Percentiles rank a stretch among this genome's conserved stretches.
These are phyloP conservation scores for Sinodicranocentrus sp. DNA, from an alignment of 2,888 invertebrate genomes.

Conservation along the genomic window DNA sequence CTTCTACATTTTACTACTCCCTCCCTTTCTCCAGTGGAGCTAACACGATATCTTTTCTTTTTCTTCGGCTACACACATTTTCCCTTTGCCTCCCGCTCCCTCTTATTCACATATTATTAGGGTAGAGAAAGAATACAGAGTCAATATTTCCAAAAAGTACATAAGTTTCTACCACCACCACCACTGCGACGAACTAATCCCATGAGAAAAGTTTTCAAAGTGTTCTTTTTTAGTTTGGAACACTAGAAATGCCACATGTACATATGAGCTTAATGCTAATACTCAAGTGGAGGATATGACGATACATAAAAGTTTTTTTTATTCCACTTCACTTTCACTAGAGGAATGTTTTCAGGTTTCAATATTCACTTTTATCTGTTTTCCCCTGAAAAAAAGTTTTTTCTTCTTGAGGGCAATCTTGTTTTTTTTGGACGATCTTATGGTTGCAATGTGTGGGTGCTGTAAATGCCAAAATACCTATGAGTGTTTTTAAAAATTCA, in stretches of 20 bases:
- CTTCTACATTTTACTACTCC: background rate
- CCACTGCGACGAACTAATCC: slow-evolving; percentile 36
- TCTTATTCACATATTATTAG: slow-evolving; percentile 21
- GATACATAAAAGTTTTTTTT: background rate
- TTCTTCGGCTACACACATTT: slow-evolving; percentile 6
- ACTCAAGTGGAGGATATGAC: too few species aligned
- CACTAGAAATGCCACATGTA: slow-evolving; percentile 11
- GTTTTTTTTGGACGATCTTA: too few species aligned
- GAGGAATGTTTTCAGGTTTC: slow-evolving; percentile 29
- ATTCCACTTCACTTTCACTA: slow-evolving; percentile 1
- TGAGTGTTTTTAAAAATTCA: too few species aligned
- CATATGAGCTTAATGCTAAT: too few species aligned
- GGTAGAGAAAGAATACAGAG: slow-evolving; percentile 9
- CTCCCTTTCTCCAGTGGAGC: background rate
- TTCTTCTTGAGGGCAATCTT: too few species aligned
- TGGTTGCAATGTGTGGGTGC: too few species aligned
- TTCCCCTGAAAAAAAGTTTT: slow-evolving; percentile 15
- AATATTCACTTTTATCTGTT: slow-evolving; percentile 37
- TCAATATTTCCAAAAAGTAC: slow-evolving; percentile 34
- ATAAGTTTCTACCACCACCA: slow-evolving; percentile 28
- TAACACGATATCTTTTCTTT: slow-evolving; percentile 5
- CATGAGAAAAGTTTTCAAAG: slow-evolving; percentile 54
- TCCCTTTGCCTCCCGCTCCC: background rate
- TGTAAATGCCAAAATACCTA: too few species aligned
- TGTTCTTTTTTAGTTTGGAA: slow-evolving; percentile 12